These are phyloP conservation scores for Pristionchus arcanus DNA, from an alignment of 2,888 invertebrate species.

Conservation along the genomic window DNA sequence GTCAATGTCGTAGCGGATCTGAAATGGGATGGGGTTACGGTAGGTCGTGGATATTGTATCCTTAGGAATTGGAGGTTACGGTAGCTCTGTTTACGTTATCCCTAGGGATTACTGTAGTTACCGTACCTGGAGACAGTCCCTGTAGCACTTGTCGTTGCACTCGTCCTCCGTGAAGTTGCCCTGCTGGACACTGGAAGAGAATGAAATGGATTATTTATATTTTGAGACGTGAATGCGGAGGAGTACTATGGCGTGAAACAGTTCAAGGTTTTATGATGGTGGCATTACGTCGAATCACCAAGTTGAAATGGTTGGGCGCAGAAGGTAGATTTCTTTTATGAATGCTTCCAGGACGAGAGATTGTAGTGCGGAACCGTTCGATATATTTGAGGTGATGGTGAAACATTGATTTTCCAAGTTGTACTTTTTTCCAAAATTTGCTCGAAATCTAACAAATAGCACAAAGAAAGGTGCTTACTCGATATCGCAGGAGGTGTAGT, in stretches of 20 bases:
- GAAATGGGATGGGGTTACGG: conserved; percentile 63
- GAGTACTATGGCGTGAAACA: not conserved
- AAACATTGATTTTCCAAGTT: not conserved
- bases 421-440: not conserved
- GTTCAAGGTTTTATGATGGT: not conserved
- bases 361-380: not conserved
- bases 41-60: not conserved
- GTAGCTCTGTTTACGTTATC: too few species aligned
- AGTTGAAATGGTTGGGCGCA: too few species aligned
- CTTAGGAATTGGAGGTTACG: too few species aligned
- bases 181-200: conserved; percentile 70
- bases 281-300: too few species aligned
- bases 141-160: conserved; percentile 73
- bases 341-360: too few species aligned
- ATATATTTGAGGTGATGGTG: not conserved
- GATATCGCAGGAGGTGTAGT: conserved; percentile 74
- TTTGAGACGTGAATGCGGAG: not conserved
- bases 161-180: conserved; percentile 74
- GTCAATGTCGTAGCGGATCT: conserved; percentile 73
- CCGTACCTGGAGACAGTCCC: conserved; percentile 71
- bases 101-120: not conserved
- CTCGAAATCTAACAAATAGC: not conserved
- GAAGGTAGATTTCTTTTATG: too few species aligned
- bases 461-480: conserved; percentile 61
- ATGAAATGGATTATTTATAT: not conserved